Percentiles rank a stretch among this genome's conserved stretches.
Conservation (phyloP, 2,113 vertebrate species). For the Cyanocitta stelleri region DNA sequence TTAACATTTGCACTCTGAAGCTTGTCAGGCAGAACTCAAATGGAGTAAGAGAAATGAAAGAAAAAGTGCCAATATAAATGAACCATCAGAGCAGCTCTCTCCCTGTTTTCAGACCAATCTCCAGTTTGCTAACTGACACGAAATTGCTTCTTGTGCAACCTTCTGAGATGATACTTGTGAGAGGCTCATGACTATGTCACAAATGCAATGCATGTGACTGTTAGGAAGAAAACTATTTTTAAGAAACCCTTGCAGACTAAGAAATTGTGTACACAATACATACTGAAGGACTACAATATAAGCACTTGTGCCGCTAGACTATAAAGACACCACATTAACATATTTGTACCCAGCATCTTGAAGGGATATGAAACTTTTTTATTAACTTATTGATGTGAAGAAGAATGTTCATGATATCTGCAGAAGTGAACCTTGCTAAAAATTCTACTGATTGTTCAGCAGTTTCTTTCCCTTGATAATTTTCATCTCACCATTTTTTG, state of each 20-base stretch:
- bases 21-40: neutral
- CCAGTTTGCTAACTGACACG: neutral
- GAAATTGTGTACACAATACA: neutral
- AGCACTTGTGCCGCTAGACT: neutral
- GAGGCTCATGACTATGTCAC: fast-evolving
- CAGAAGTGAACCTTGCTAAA: neutral
- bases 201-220: neutral
- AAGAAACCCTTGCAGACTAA: neutral
- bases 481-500: neutral
- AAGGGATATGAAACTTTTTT: neutral
- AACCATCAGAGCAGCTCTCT: neutral
- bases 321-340: neutral
- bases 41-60: neutral
- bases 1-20: neutral
- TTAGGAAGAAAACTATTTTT: neutral
- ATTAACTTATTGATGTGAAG: neutral
- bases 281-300: neutral
- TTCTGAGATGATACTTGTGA: neutral
- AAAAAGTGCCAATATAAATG: neutral
- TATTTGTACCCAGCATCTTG: neutral
- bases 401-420: neutral
- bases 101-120: neutral
- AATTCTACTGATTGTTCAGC: neutral
- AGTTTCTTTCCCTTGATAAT: neutral
- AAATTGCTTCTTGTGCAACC: neutral